A percentile compares a stretch with the other conserved stretches of the same genome.
Conservation (phyloP, 2,888 invertebrate genomes). For the Tipula confusa region DNA sequence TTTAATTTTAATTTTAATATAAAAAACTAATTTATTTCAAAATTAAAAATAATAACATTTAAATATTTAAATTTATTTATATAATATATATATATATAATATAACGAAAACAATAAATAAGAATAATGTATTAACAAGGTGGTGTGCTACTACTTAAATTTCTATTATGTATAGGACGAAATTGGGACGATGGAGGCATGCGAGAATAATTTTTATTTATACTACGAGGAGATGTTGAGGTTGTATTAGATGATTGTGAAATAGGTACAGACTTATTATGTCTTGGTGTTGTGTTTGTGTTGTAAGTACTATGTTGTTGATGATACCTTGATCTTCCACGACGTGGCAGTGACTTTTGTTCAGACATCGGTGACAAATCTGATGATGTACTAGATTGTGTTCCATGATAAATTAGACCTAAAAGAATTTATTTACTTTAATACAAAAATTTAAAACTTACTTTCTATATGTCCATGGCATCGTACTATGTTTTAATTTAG, state of each 20-base stretch:
- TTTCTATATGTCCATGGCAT: slow-evolving; percentile 28
- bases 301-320: slow-evolving; percentile 51
- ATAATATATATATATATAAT: too few relatives aligned
- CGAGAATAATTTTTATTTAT: slow-evolving; percentile 41
- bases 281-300: slow-evolving; percentile 53
- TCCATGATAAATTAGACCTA: slow-evolving; percentile 71
- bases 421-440: slow-evolving; percentile 31
- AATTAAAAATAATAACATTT: background rate
- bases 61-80: too few relatives aligned
- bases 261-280: slow-evolving; percentile 42
- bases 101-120: background rate
- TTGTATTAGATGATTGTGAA: slow-evolving; percentile 44
- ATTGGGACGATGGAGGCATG: slow-evolving; percentile 48
- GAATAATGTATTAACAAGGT: slow-evolving; percentile 26
- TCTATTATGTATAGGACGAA: slow-evolving; percentile 50
- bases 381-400: slow-evolving; percentile 72
- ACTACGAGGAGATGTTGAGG: slow-evolving; percentile 49
- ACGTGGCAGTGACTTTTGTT: slow-evolving; percentile 69
- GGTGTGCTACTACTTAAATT: slow-evolving; percentile 47
- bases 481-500: slow-evolving; percentile 66
- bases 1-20: background rate
- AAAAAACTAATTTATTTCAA: slow-evolving; percentile 30
- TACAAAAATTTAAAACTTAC: background rate
- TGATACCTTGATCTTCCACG: slow-evolving; percentile 66
- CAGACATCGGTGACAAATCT: slow-evolving; percentile 73